phyloP scores from a whole-genome alignment of 2,888 invertebrate genomes.

The Ceratothoa steindachneri region DNA sequence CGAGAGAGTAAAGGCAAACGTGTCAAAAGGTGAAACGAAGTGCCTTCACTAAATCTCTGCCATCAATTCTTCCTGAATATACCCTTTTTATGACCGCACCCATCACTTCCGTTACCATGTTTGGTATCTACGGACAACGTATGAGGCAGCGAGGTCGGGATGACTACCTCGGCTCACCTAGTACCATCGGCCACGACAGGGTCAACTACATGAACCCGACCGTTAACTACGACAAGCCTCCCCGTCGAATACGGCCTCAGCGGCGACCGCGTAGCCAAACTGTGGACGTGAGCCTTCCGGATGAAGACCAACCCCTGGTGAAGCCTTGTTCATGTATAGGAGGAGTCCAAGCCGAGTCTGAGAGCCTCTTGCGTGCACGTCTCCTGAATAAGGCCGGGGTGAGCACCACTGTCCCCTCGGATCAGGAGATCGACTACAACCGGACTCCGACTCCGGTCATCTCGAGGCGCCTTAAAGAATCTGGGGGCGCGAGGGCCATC shows the following conservation, averaged over 20 bases:
- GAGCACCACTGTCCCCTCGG: not conserved
- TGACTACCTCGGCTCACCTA: constrained; percentile 17
- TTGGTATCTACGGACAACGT: constrained; percentile 40
- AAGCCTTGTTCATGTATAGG: not conserved
- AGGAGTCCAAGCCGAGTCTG: not conserved
- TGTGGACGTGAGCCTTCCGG: not conserved
- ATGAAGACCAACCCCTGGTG: not conserved
- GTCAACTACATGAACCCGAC: constrained; percentile 50
- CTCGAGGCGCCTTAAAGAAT: not conserved
- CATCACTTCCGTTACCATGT: constrained; percentile 19
- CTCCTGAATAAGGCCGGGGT: not conserved
- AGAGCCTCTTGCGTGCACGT: not conserved
- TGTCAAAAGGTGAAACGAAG: too few relatives aligned
- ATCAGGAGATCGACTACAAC: not conserved
- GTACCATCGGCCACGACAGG: constrained; percentile 57
- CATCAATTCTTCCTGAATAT: not conserved
- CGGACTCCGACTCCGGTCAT: not conserved
- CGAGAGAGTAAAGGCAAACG: too few relatives aligned
- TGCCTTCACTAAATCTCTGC: too few relatives aligned
- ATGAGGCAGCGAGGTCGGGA: constrained; percentile 28
- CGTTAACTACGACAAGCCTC: constrained; percentile 50
- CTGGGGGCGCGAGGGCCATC: not conserved
- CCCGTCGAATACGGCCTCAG: constrained; percentile 49
- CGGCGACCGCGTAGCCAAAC: not conserved
- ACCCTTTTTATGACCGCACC: not conserved